Percentiles rank a stretch among this genome's conserved stretches.
phyloP scores from a whole-genome alignment of 2,888 invertebrate genomes.

The Ischnus inquisitorius region DNA sequence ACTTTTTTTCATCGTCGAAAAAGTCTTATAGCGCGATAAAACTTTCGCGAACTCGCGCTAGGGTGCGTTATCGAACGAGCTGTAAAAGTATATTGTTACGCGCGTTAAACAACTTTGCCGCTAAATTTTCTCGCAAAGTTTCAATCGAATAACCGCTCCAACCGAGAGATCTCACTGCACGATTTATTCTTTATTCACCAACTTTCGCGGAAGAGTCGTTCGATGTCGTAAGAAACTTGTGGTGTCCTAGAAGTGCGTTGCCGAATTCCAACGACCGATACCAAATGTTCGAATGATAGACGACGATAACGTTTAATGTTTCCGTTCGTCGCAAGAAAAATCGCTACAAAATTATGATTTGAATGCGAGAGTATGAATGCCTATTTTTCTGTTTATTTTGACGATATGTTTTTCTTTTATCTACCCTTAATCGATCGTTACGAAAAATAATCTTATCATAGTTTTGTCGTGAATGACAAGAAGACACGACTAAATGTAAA shows the following conservation, averaged over 20 bases:
- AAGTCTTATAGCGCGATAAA: conserved; percentile 31
- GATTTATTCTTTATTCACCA: conserved; percentile 1
- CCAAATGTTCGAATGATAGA: background rate
- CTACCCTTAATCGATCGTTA: too few species aligned
- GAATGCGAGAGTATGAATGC: too few species aligned
- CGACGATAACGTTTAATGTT: background rate
- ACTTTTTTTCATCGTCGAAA: conserved; percentile 11
- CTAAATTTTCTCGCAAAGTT: conserved; percentile 46
- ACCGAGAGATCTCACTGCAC: background rate
- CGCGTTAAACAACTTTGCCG: conserved; percentile 30
- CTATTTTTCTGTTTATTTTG: too few species aligned
- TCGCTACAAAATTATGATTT: too few species aligned
- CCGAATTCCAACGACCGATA: background rate
- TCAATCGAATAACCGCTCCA: conserved; percentile 46
- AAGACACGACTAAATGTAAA: too few species aligned
- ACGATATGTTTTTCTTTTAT: too few species aligned
- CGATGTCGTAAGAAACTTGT: background rate
- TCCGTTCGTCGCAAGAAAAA: background rate
- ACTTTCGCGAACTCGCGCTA: background rate
- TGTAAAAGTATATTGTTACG: conserved; percentile 47
- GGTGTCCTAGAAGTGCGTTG: background rate
- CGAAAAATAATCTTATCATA: too few species aligned
- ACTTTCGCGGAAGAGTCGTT: background rate
- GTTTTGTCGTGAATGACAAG: too few species aligned
- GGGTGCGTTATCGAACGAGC: conserved; percentile 30